phyloP scores from a whole-genome alignment of 2,797 vertebrate species.

The Falco peregrinus region DNA sequence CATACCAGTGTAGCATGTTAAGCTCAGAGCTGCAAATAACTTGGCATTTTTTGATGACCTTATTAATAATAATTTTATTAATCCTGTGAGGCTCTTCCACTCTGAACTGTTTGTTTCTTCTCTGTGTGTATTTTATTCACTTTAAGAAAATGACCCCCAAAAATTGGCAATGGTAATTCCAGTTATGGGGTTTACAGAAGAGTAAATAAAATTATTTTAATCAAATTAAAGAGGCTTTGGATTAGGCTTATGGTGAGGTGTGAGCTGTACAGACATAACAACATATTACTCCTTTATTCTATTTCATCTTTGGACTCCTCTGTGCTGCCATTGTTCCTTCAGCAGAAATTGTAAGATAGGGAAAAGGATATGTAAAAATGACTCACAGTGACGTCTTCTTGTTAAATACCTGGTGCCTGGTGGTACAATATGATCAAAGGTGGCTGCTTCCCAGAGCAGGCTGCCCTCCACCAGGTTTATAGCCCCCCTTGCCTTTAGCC shows the following conservation, averaged over 20 bases:
- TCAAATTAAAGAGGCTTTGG: background rate
- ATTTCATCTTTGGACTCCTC: background rate
- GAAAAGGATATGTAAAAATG: background rate
- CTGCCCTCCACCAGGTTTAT: background rate
- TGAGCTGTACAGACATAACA: background rate
- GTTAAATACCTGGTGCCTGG: background rate
- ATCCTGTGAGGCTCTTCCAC: background rate
- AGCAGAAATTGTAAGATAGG: background rate
- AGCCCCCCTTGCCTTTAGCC: background rate
- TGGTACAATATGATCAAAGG: background rate
- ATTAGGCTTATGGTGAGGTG: background rate
- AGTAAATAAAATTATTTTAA: background rate
- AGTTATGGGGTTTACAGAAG: background rate
- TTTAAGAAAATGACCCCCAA: background rate
- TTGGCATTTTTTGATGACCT: background rate
- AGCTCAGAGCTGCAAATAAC: background rate
- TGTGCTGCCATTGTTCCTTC: background rate
- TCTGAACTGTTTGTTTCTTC: background rate
- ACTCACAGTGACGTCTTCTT: background rate
- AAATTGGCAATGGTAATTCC: background rate
- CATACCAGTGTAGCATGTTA: background rate
- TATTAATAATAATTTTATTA: background rate
- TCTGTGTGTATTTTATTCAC: background rate
- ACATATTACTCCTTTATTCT: background rate
- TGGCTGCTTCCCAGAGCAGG: background rate